Conservation (phyloP, 2,797 vertebrate species). For the Ceryle rudis region DNA sequence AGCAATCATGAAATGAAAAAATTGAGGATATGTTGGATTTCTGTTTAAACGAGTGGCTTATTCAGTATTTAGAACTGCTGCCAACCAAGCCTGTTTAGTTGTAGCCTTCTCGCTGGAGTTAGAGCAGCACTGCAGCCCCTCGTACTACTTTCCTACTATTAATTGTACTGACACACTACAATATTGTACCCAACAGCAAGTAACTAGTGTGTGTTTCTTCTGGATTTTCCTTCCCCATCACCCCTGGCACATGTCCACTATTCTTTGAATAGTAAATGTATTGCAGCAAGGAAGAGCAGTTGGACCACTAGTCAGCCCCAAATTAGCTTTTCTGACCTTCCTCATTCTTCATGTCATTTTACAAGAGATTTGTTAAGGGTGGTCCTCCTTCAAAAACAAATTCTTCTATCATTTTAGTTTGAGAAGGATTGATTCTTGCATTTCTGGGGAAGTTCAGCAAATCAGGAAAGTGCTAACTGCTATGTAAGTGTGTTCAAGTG, state of each 20-base stretch:
- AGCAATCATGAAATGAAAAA: background rate
- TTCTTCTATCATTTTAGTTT: background rate
- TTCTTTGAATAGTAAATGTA: background rate
- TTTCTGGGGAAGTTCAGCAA: background rate
- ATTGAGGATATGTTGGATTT: accelerated
- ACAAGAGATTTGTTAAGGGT: background rate
- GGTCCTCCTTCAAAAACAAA: background rate
- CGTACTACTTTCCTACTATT: background rate
- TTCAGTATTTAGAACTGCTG: background rate
- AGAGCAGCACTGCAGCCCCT: background rate
- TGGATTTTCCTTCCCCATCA: accelerated
- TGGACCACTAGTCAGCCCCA: background rate
- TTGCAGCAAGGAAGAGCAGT: background rate
- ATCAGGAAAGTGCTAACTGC: background rate
- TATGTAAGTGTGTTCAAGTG: background rate
- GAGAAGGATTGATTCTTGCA: background rate
- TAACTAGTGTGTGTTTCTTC: background rate
- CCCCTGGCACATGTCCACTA: accelerated
- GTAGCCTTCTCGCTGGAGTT: background rate
- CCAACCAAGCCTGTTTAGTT: background rate
- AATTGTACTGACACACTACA: background rate
- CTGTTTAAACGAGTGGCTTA: background rate
- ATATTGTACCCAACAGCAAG: background rate
- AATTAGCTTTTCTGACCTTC: background rate
- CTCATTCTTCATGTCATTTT: background rate